These are phyloP conservation scores for Podiceps cristatus DNA, from an alignment of 2,113 vertebrate genomes.

Conservation along the genomic window DNA sequence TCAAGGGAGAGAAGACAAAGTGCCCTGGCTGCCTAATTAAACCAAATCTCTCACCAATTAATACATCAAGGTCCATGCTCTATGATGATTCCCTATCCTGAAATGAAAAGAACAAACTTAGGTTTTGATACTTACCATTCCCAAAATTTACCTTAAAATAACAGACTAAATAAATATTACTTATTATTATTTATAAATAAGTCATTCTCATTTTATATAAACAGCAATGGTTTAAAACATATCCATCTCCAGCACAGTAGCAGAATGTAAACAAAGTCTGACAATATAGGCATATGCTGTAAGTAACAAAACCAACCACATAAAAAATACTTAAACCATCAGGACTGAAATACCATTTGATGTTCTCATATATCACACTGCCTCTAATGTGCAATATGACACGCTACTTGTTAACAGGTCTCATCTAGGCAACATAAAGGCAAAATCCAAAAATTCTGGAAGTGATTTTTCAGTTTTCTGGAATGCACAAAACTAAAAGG, in stretches of 20 bases:
- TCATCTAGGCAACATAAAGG: background rate
- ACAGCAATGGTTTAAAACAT: background rate
- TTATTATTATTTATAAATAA: background rate
- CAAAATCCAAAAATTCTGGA: background rate
- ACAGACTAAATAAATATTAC: background rate
- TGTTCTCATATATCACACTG: background rate
- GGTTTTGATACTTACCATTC: background rate
- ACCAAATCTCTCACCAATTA: background rate
- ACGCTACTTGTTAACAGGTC: background rate
- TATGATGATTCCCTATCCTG: background rate
- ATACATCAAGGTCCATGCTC: background rate
- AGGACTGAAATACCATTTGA: background rate
- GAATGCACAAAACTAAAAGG: background rate
- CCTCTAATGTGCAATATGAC: background rate
- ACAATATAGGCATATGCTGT: background rate
- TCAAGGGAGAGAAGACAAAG: background rate
- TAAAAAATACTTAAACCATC: background rate
- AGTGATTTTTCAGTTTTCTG: background rate
- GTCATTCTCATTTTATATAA: background rate
- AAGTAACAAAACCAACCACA: background rate
- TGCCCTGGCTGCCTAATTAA: background rate
- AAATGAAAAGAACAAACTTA: background rate
- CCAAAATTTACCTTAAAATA: background rate
- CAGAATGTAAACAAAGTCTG: fast-evolving
- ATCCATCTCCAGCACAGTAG: background rate